phyloP scores from a whole-genome alignment of 30 jellyfish, hydroid and myxozoan species.

The Clytia hemisphaerica region DNA sequence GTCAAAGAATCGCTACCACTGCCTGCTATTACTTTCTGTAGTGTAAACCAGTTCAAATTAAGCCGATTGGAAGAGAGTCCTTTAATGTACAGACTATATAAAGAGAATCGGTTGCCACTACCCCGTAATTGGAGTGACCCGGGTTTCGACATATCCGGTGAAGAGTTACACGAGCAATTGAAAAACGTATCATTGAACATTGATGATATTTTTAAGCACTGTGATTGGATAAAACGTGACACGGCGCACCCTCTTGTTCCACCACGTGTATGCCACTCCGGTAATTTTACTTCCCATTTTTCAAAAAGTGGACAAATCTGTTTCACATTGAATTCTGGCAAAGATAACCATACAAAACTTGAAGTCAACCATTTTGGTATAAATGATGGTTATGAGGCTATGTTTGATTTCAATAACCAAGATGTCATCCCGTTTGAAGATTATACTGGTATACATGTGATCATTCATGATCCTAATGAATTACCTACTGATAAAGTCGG shows the following conservation, averaged over 20 bases:
- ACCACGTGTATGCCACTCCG: constrained; percentile 38
- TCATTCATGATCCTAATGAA: constrained; percentile 73
- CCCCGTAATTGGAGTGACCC: constrained; percentile 27
- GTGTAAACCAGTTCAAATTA: too few relatives aligned
- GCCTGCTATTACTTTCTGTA: constrained; percentile 90
- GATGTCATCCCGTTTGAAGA: constrained; percentile 53
- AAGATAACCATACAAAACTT: constrained; percentile 42
- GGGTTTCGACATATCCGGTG: constrained; percentile 56
- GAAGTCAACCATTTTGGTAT: constrained; percentile 70
- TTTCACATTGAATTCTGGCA: constrained; percentile 83
- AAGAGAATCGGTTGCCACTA: constrained; percentile 5
- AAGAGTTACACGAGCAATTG: constrained; percentile 37
- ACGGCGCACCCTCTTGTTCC: constrained; percentile 41
- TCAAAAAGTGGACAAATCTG: constrained; percentile 70
- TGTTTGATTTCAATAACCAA: constrained; percentile 57
- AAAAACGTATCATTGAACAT: constrained; percentile 49
- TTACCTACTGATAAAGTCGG: constrained; percentile 75
- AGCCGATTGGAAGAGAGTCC: too few relatives aligned
- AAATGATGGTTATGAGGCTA: constrained; percentile 70
- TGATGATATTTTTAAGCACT: constrained; percentile 50
- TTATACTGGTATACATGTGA: constrained; percentile 73
- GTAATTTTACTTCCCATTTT: constrained; percentile 56
- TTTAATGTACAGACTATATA: constrained; percentile 29
- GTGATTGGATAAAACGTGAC: constrained; percentile 67
- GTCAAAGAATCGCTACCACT: constrained; percentile 50